Conservation (phyloP, 2,797 vertebrate species). For the Euthynnus affinis region DNA sequence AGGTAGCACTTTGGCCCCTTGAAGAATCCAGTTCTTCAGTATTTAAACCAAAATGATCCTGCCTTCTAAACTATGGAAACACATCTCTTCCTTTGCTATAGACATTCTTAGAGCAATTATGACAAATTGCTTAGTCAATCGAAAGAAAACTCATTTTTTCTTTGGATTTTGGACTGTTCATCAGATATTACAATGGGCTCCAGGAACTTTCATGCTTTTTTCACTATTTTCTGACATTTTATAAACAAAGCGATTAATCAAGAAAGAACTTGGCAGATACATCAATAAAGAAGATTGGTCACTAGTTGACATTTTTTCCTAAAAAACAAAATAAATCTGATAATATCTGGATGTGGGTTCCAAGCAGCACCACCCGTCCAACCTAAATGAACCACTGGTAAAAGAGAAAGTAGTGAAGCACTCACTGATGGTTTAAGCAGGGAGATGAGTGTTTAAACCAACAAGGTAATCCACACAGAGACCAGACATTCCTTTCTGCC, state of each 20-base stretch:
- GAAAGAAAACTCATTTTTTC: too few species aligned
- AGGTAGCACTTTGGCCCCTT: too few species aligned
- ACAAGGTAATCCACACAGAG: background rate
- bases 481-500: constrained; percentile 4
- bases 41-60: too few species aligned
- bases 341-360: background rate
- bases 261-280: too few species aligned
- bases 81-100: too few species aligned
- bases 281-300: background rate
- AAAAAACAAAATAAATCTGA: too few species aligned
- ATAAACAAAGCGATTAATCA: background rate
- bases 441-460: background rate
- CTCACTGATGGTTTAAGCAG: background rate
- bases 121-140: background rate
- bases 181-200: background rate
- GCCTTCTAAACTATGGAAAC: too few species aligned
- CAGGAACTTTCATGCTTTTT: too few species aligned
- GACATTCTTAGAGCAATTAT: too few species aligned
- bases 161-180: background rate
- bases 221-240: too few species aligned
- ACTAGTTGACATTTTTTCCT: background rate
- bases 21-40: too few species aligned
- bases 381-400: background rate
- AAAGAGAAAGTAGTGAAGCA: background rate
- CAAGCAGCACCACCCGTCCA: constrained; percentile 51